Evolutionary conservation across 2,888 invertebrate genomes (phyloP).

Genomic region (Mimachlamys varia): DNA sequence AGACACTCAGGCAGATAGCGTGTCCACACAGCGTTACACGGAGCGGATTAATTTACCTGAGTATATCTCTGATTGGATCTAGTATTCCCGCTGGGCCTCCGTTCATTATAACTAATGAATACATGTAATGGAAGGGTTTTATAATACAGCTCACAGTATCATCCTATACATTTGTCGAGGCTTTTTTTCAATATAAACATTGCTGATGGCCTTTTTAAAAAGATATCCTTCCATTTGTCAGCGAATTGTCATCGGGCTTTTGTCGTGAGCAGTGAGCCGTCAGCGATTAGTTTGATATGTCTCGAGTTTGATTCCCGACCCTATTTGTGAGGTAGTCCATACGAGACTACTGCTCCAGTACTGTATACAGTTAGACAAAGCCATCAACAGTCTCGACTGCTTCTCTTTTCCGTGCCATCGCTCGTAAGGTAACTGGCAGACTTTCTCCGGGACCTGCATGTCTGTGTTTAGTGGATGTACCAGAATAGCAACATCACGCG

Average conservation of each 20-base stretch:
- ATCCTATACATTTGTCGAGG: not conserved
- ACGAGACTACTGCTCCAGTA: not conserved
- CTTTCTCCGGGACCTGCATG: not conserved
- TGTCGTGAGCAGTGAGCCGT: constrained; percentile 9
- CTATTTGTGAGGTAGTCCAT: not conserved
- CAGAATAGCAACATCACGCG: not conserved
- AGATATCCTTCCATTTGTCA: not conserved
- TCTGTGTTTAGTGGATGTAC: not conserved
- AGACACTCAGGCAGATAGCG: not conserved
- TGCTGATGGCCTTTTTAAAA: not conserved
- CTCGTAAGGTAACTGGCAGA: not conserved
- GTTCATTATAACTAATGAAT: not conserved
- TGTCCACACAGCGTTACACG: not conserved
- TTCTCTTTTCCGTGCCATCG: not conserved
- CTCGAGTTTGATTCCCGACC: not conserved
- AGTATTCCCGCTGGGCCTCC: not conserved
- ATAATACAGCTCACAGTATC: not conserved
- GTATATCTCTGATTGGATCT: not conserved
- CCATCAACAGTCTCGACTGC: not conserved
- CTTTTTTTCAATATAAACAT: not conserved
- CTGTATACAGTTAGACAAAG: not conserved
- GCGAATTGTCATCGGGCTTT: not conserved
- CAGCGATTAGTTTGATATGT: constrained; percentile 1
- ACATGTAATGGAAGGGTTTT: not conserved
- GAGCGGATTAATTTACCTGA: not conserved